Base-by-base conservation (phyloP, 1,140 invertebrate species). In the Pogonomyrmex barbatus region DNA sequence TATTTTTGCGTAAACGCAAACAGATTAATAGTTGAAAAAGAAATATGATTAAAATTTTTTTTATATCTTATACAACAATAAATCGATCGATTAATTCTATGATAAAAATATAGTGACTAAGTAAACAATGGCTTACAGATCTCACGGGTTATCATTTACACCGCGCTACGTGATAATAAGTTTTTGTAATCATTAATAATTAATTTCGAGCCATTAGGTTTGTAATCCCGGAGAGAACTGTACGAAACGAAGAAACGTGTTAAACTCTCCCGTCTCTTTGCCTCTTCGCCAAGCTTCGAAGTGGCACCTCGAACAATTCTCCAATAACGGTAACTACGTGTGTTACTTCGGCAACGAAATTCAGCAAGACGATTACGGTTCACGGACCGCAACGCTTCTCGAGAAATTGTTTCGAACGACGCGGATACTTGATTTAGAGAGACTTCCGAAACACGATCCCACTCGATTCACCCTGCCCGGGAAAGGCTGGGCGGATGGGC, bases 301-400 rank as follows among this genome's bases (percentile, higher is more conserved):
- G 52, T 60, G 45, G 79, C 68, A 70, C 77, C 63, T 30, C 24
- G 67, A 58, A 75, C 79, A 83, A 83, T 75, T 60, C 68, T 75
- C 79, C 79, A 83, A 83, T 83, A 83, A 82, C 79, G 54, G 79
- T 82, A 82, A 82, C 79, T 82, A 83, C 67, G 79, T 83, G 79
- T 75, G 79, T 75, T 83, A 75, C 79, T 83, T 83, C 24, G 42
- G 68, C 79, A 73, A 73, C 79, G 79, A 83, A 83, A 83, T 83
- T 73, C 79, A 83, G 79, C 79, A 83, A 83, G 79, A 60, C 79
- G 67, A 83, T 83, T 83, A 83, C 79, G 79, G 67, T 83, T 83
- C 79, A 50, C 42, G 33, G 45, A 83, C 79, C 79, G 79, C 79
- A 82, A 58, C 79, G 39, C 79, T 82, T 82, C 79, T 82, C 79